A percentile compares a stretch with the other conserved stretches of the same genome.
Evolutionary conservation across 92 coral and sea anemone species (phyloP).

Genomic region (Epizoanthus rinbou): DNA sequence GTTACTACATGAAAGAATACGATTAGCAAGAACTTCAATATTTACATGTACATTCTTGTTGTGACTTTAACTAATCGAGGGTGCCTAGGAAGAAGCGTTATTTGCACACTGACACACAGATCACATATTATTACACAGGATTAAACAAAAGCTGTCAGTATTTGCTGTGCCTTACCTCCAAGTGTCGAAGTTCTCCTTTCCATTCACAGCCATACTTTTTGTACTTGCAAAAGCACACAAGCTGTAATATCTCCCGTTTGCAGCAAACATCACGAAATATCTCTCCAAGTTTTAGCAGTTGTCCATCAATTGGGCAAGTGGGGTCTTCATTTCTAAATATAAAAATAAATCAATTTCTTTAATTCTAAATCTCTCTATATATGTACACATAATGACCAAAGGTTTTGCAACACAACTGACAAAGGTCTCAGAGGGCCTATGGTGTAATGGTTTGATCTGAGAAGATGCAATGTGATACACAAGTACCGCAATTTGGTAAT

Average conservation of each 20-base stretch:
- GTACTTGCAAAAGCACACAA: slow-evolving; percentile 64
- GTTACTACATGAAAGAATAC: no score
- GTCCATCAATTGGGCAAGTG: slow-evolving; percentile 64
- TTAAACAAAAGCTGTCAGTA: not conserved
- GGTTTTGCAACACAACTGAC: no score
- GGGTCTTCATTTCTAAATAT: slow-evolving; percentile 19
- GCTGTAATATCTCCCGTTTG: slow-evolving; percentile 62
- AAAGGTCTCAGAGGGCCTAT: no score
- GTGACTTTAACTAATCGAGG: no score
- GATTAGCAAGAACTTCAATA: no score
- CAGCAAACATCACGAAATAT: slow-evolving; percentile 71
- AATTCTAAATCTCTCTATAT: not conserved
- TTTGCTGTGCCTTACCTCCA: slow-evolving; percentile 53
- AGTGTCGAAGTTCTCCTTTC: slow-evolving; percentile 62
- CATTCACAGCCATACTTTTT: slow-evolving; percentile 69
- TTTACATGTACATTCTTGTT: no score
- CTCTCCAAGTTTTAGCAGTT: slow-evolving; percentile 36
- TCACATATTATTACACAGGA: no score
- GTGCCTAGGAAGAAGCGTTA: no score
- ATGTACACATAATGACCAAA: not conserved
- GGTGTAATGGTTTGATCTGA: no score
- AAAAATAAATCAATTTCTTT: not conserved
- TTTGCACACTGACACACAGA: no score
- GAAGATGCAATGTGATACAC: no score
- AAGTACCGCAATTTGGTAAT: no score